A percentile compares a stretch with the other conserved stretches of the same genome.
Conservation (phyloP, 2,113 vertebrate genomes). For the Gracilinanus agilis region DNA sequence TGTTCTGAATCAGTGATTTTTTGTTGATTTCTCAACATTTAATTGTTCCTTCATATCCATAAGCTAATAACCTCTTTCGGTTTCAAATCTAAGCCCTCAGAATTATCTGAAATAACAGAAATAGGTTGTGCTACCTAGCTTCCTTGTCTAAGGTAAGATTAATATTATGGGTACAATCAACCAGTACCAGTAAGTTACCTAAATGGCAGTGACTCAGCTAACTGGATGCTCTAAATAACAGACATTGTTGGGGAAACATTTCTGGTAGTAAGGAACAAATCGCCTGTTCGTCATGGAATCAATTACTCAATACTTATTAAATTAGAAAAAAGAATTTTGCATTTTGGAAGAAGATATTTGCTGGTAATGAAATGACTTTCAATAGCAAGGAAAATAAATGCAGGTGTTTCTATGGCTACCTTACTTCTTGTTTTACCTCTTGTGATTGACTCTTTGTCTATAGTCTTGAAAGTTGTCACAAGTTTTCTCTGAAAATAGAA, state of each 20-base stretch:
- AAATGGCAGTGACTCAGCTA: background rate
- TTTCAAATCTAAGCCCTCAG: background rate
- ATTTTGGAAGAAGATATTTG: background rate
- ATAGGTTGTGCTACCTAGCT: background rate
- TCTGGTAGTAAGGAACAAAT: background rate
- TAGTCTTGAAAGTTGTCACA: background rate
- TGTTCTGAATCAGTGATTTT: background rate
- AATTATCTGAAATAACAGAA: background rate
- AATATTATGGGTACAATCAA: background rate
- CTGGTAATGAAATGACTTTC: background rate
- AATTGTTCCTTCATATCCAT: background rate
- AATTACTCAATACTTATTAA: background rate
- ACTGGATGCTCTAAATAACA: background rate
- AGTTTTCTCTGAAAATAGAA: background rate
- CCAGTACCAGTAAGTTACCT: background rate
- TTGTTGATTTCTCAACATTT: background rate
- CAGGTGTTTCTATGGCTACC: background rate
- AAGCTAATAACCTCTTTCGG: background rate
- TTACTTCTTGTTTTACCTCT: background rate
- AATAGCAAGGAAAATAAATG: background rate
- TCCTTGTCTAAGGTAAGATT: background rate
- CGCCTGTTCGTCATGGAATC: background rate
- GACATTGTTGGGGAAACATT: background rate
- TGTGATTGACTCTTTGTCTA: background rate
- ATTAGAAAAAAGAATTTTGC: background rate